Evolutionary conservation across 2,888 invertebrate genomes (phyloP).

Genomic region (Danaus chrysippus): DNA sequence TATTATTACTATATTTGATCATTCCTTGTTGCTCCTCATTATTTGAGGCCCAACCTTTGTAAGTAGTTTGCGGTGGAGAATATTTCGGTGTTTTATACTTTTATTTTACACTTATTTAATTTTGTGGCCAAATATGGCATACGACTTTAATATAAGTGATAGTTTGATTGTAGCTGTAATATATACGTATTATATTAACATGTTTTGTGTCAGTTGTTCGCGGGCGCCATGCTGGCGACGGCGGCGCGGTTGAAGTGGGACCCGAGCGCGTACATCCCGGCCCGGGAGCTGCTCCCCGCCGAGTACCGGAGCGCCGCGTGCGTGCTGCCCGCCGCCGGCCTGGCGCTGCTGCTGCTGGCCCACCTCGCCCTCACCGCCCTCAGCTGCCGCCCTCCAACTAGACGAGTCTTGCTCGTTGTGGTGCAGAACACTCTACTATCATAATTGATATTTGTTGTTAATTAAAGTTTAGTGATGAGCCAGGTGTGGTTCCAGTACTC

Average conservation of each 20-base stretch:
- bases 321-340: slow-evolving; percentile 25
- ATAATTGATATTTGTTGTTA: background rate
- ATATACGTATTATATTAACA: too few species aligned
- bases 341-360: slow-evolving; percentile 28
- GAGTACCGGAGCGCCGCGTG: slow-evolving; percentile 44
- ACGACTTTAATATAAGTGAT: too few species aligned
- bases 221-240: slow-evolving; percentile 54
- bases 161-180: too few species aligned
- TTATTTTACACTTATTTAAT: too few species aligned
- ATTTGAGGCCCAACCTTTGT: too few species aligned
- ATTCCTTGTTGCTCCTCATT: too few species aligned
- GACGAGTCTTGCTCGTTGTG: slow-evolving; percentile 28
- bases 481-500: slow-evolving; percentile 30
- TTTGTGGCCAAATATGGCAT: too few species aligned
- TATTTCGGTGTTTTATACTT: too few species aligned
- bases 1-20: too few species aligned
- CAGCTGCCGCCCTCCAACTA: slow-evolving; percentile 25
- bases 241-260: slow-evolving; percentile 68
- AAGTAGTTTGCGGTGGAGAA: too few species aligned
- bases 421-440: slow-evolving; percentile 5
- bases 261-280: slow-evolving; percentile 52
- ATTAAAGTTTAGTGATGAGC: background rate
- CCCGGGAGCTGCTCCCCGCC: slow-evolving; percentile 37
- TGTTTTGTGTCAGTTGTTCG: slow-evolving; percentile 36
- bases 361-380: slow-evolving; percentile 33